Evolutionary conservation across 1,140 invertebrate species (phyloP), one percentile per base, ranked within the genome.

Genomic region (Orussus abietinus): DNA sequence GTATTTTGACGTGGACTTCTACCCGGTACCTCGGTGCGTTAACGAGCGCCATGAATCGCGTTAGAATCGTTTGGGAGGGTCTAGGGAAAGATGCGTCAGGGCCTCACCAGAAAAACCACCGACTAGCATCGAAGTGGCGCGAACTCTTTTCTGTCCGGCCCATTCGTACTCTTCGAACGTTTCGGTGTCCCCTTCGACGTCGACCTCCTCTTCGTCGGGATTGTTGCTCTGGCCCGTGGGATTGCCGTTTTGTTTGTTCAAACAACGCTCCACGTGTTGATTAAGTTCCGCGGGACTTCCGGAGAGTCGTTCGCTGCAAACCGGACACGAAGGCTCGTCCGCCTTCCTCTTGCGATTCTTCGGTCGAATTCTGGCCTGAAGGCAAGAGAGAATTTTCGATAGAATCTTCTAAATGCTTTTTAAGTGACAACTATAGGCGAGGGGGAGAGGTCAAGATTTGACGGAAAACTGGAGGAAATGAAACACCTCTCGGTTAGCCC

Each of bases 111-210:
- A 76, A 52, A 85, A 84, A 28, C 85, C 84, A 6, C 85, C 86
- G 49, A 82, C 76, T 14, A 88, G 70, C 52, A 88, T 68, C 5
- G 79, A 78, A 0, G 82, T 82, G 1, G 81, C 83, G 21, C 85
- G 72, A 22, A 88, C 80, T 56, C 86, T 72, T 43, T 81, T 82
- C 57, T 89, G 85, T 2, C 85, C 85, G 6, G 85, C 84, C 87
- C 87, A 90, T 55, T 87, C 85, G 57, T 90, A 90, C 51, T 89
- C 87, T 54, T 90, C 87, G 57, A 80, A 88, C 22, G 70, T 74
- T 43, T 79, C 77, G 5, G 74, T 64, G 47, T 84, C 81, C 14
- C 82, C 80, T 60, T 85, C 82, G 12, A 84, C 82, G 53, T 86
- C 82, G 31, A 81, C 81, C 45, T 81, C 82, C 41, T 82, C 81